Base-by-base conservation (phyloP, 1,140 invertebrate genomes). In the Drosophila mayri region DNA sequence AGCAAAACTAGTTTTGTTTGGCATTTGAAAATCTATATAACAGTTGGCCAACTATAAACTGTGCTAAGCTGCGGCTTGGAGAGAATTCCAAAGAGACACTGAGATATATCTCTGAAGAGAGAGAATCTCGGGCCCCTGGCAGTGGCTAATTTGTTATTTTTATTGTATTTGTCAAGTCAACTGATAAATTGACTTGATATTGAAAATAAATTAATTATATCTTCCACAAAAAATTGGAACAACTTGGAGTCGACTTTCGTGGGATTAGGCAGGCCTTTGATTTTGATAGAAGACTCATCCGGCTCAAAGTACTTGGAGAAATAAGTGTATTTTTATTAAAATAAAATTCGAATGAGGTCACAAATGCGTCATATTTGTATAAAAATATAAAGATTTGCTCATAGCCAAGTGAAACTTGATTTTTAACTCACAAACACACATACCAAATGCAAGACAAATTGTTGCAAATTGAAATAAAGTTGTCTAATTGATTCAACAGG, bases 151-250 rank as follows among this genome's bases (percentile, higher is more conserved):
- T 90, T 88, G 84, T 84, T 77, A 70, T 84, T 65, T 60, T 85
- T 76, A 79, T 88, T 88, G 81, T 90, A 60, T 81, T 90, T 90
- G 81, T 85, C 85, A 90, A 90, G 77, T 90, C 85, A 85, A 85
- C 86, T 85, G 85, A 90, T 90, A 85, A 90, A 90, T 90, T 90
- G 86, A 79, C 67, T 85, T 90, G 85, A 90, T 90, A 90, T 90
- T 90, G 85, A 90, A 90, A 79, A 90, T 79, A 90, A 85, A 90
- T 90, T 90, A 90, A 90, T 90, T 85, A 90, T 79, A 54, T 44
- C 44, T 64, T 61, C 50, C 49, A 63, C 25, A 80, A 80, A 88
- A 80, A 88, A 74, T 18, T 71, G 83, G 80, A 72, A 79, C 65
- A 75, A 59, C 50, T 44, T 22, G 49, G 22, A 54, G 50, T 57